phyloP scores from a whole-genome alignment of 2,797 vertebrate genomes.

The Lepus townsendii region DNA sequence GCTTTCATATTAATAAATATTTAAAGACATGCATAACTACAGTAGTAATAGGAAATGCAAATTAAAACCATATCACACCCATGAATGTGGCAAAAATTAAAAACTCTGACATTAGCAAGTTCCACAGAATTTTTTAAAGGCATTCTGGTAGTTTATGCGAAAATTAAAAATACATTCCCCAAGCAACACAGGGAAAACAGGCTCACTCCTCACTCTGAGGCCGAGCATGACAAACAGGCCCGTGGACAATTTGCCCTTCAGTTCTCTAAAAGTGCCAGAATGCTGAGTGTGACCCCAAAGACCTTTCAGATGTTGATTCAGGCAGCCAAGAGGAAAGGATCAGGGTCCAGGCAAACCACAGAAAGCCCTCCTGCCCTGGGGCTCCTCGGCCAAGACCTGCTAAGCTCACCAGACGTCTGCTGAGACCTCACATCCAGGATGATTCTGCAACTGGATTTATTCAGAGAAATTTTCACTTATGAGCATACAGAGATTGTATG shows the following conservation, averaged over 20 bases:
- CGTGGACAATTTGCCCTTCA: no score
- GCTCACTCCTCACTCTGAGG: no score
- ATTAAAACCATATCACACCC: neutral
- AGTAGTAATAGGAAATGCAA: neutral
- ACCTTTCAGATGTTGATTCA: no score
- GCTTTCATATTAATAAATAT: neutral
- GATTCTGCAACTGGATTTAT: slow-evolving; percentile 46
- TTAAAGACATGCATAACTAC: neutral
- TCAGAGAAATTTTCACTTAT: slow-evolving; percentile 53
- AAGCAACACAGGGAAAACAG: slow-evolving; percentile 7
- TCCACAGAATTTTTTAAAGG: neutral
- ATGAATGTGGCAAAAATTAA: slow-evolving; percentile 1
- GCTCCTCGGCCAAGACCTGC: no score
- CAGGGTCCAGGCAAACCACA: no score
- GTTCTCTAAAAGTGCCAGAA: no score
- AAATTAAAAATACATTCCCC: slow-evolving; percentile 38
- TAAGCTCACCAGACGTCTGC: no score
- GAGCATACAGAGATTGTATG: slow-evolving; percentile 19
- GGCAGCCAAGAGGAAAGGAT: no score
- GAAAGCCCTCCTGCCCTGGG: no score
- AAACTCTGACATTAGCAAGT: neutral
- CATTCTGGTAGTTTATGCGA: slow-evolving; percentile 29
- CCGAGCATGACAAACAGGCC: no score
- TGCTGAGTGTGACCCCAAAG: no score
- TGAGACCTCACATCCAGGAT: no score